Conservation (phyloP, 2,888 invertebrate genomes). For the Rhamnusium bicolor region DNA sequence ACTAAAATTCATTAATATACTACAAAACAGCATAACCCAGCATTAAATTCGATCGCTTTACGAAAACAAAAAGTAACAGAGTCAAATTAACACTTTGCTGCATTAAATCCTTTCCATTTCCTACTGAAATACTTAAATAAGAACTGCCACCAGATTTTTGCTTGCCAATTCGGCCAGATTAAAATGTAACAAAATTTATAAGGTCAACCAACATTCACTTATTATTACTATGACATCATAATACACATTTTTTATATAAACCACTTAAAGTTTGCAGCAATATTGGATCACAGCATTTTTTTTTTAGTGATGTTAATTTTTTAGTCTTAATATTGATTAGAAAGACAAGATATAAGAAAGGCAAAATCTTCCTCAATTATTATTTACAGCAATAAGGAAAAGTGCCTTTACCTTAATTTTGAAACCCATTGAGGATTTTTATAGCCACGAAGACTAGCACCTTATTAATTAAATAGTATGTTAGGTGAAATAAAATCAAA, state of each 20-base stretch:
- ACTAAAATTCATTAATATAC: background rate
- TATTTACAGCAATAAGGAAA: constrained; percentile 10
- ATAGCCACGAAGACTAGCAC: constrained; percentile 50
- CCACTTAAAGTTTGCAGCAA: constrained; percentile 31
- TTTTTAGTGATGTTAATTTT: constrained; percentile 47
- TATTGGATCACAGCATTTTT: constrained; percentile 36
- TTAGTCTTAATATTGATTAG: constrained; percentile 45
- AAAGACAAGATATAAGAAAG: constrained; percentile 41
- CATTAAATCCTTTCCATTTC: no score
- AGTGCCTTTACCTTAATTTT: constrained; percentile 2
- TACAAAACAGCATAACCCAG: background rate
- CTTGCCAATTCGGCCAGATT: background rate
- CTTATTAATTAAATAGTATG: constrained; percentile 30
- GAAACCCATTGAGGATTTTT: constrained; percentile 20
- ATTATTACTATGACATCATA: constrained; percentile 44
- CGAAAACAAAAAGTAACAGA: background rate
- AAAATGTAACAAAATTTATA: background rate
- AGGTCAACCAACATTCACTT: background rate
- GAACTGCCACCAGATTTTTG: background rate
- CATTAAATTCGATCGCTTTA: background rate
- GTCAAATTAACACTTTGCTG: background rate
- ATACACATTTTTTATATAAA: constrained; percentile 21
- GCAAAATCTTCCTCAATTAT: constrained; percentile 13
- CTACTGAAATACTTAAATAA: no score
- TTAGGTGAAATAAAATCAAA: constrained; percentile 17